Evolutionary conservation across 2,113 vertebrate genomes (phyloP).

Genomic region (Neogale vison): DNA sequence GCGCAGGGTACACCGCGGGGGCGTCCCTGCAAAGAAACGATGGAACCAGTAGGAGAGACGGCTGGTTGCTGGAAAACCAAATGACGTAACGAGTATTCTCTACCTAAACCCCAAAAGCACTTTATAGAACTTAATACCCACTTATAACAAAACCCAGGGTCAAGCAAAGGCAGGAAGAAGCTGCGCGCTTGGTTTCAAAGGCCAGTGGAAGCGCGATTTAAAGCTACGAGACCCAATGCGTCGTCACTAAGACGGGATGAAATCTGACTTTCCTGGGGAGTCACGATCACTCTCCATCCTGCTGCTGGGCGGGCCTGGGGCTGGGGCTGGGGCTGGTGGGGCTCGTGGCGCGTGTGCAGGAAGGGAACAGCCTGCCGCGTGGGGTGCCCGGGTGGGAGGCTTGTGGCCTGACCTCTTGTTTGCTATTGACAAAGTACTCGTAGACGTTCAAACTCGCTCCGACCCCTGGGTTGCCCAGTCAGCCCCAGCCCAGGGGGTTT

Average conservation of each 20-base stretch:
- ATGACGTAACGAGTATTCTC: neutral
- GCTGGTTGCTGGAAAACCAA: neutral
- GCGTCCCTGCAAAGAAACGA: neutral
- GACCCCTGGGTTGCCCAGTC: accelerated
- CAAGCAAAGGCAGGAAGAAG: neutral
- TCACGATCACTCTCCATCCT: accelerated
- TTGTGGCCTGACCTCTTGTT: accelerated
- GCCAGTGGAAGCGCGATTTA: neutral
- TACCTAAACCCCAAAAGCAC: neutral
- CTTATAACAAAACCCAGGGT: accelerated
- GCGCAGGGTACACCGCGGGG: accelerated
- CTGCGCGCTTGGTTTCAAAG: neutral
- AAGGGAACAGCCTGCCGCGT: accelerated
- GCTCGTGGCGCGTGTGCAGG: neutral
- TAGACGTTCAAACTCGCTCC: accelerated
- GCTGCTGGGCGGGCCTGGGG: too few relatives aligned
- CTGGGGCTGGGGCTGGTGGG: neutral
- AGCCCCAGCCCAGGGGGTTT: neutral
- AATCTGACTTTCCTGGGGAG: accelerated
- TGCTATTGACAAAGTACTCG: accelerated
- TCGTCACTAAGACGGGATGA: accelerated
- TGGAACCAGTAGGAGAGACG: accelerated
- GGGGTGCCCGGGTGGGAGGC: accelerated
- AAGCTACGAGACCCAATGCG: neutral
- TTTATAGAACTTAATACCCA: accelerated